phyloP scores from a whole-genome alignment of 1,140 invertebrate species.

The Hyles vespertilio region DNA sequence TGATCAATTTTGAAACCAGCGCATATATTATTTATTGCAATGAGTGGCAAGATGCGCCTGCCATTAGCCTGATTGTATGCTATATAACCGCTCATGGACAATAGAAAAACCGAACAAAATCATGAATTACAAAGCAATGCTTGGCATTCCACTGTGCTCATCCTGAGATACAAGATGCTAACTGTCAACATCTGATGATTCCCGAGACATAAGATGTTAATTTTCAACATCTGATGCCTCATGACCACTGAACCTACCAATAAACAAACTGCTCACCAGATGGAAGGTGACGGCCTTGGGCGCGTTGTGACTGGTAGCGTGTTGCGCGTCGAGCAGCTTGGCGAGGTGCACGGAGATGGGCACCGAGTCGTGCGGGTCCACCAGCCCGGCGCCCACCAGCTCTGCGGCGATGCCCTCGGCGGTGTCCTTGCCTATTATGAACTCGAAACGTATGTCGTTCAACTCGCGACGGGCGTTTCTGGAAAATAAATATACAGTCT shows the following conservation, averaged over 20 bases:
- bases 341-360: conserved; percentile 95
- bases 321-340: conserved; percentile 88
- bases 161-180: background rate
- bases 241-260: background rate
- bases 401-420: conserved; percentile 96
- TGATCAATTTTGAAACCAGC: too few relatives aligned
- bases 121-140: too few relatives aligned
- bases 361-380: conserved; percentile 92
- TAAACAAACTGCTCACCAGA: conserved; percentile 79
- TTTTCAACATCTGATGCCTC: background rate
- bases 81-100: background rate
- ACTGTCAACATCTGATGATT: background rate
- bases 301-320: conserved; percentile 46
- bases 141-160: too few relatives aligned
- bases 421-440: conserved; percentile 92
- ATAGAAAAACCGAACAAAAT: too few relatives aligned
- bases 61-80: too few relatives aligned
- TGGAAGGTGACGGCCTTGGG: conserved; percentile 91
- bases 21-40: too few relatives aligned
- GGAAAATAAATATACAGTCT: conserved; percentile 8
- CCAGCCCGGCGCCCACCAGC: conserved; percentile 94
- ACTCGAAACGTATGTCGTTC: conserved; percentile 99
- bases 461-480: conserved; percentile 91
- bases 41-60: too few relatives aligned
- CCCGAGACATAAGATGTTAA: background rate